phyloP scores from a whole-genome alignment of 2,113 vertebrate genomes.

The Puma concolor region DNA sequence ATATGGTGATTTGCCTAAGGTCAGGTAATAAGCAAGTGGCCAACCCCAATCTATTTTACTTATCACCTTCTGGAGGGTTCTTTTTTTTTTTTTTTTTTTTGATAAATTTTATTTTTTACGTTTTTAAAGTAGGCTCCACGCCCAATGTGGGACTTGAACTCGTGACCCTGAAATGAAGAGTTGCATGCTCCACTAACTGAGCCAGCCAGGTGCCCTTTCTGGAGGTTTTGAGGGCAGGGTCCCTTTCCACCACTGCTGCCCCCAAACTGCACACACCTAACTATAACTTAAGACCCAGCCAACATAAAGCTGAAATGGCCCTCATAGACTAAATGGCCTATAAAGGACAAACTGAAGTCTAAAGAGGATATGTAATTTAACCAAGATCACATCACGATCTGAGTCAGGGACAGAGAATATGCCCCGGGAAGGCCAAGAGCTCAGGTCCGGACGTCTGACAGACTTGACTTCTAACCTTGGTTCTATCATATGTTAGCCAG shows the following conservation, averaged over 20 bases:
- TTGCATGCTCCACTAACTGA: not conserved
- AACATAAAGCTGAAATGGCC: not conserved
- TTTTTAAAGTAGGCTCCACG: not conserved
- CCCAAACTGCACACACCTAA: not conserved
- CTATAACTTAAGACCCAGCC: not conserved
- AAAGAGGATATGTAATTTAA: not conserved
- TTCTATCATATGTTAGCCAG: not conserved
- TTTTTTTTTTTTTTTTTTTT: not conserved
- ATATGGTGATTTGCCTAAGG: not conserved
- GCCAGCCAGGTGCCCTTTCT: not conserved
- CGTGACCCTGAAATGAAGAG: not conserved
- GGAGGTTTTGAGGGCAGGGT: not conserved
- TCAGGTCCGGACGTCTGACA: not conserved
- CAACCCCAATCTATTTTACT: not conserved
- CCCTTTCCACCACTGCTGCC: not conserved
- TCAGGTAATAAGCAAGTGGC: slow-evolving; percentile 17
- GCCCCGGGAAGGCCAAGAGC: not conserved
- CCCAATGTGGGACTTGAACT: not conserved
- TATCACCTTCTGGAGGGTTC: not conserved
- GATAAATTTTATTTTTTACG: not conserved
- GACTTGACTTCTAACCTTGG: not conserved
- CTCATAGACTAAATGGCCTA: not conserved
- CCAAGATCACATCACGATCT: not conserved
- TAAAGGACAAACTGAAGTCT: not conserved
- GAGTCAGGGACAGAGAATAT: not conserved